These are phyloP conservation scores for Mesaphorura yosii DNA, from an alignment of 1,140 invertebrate species.

Conservation along the genomic window DNA sequence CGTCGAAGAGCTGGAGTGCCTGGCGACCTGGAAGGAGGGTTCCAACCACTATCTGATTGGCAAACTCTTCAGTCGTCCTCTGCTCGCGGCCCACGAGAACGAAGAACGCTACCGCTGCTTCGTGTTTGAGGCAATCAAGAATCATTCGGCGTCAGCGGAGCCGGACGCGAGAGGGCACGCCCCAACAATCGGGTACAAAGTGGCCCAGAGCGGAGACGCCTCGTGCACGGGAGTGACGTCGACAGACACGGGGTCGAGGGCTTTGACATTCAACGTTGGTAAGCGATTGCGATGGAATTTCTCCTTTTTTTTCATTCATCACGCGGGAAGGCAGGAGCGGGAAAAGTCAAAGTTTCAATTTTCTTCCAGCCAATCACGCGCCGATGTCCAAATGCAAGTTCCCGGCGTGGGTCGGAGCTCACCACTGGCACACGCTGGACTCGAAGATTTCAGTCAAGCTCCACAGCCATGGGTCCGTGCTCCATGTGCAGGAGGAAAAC, in stretches of 20 bases:
- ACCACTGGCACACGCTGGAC: constrained; percentile 68
- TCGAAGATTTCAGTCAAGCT: constrained; percentile 59
- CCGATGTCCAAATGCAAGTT: constrained; percentile 54
- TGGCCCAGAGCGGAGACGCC: constrained; percentile 76
- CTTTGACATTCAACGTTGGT: constrained; percentile 58
- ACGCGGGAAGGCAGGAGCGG: no score
- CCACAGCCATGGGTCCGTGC: constrained; percentile 54
- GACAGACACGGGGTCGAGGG: constrained; percentile 60
- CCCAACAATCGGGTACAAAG: constrained; percentile 49
- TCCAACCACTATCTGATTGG: constrained; percentile 54
- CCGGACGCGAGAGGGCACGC: not conserved
- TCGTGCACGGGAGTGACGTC: constrained; percentile 75
- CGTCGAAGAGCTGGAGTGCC: constrained; percentile 66
- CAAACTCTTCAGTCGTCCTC: constrained; percentile 44
- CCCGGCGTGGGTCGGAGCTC: constrained; percentile 60
- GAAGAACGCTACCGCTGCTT: constrained; percentile 86
- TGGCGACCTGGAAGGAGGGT: constrained; percentile 47
- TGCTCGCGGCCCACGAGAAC: constrained; percentile 52
- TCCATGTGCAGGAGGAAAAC: constrained; percentile 48
- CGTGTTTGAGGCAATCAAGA: constrained; percentile 63
- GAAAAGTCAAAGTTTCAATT: constrained; percentile 3
- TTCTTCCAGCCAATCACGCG: constrained; percentile 32
- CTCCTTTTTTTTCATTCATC: no score
- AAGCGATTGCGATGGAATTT: not conserved
- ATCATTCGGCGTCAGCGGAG: not conserved